Conservation (phyloP, 1,140 invertebrate genomes). For the Stegodyphus mimosarum region DNA sequence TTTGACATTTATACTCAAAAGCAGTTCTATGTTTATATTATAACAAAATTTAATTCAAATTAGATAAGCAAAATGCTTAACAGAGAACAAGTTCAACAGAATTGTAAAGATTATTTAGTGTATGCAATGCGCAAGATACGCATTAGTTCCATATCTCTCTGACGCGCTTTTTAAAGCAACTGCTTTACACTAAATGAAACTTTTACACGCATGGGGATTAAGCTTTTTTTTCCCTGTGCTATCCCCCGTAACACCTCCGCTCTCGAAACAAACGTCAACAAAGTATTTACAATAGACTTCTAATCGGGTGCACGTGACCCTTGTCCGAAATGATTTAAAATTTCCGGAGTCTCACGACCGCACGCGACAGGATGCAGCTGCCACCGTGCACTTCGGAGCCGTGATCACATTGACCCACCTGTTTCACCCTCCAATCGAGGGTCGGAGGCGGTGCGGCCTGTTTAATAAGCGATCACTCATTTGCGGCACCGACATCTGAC, state of each 20-base stretch:
- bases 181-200: too few species aligned
- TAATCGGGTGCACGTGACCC: conserved; percentile 11
- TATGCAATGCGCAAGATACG: too few species aligned
- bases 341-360: neutral
- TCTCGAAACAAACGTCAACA: neutral
- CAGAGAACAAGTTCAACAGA: too few species aligned
- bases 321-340: conserved; percentile 15
- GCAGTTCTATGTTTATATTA: too few species aligned
- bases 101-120: too few species aligned
- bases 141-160: too few species aligned
- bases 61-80: too few species aligned
- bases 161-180: too few species aligned
- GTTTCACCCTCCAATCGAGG: neutral
- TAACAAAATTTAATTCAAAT: too few species aligned
- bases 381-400: neutral
- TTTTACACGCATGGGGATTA: too few species aligned
- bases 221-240: neutral
- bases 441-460: neutral
- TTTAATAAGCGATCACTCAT: conserved; percentile 8
- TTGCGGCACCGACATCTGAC: neutral
- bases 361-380: conserved; percentile 8
- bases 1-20: too few species aligned
- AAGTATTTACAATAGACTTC: neutral
- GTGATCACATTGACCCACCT: conserved; percentile 2
- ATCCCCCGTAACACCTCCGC: neutral